phyloP scores from a whole-genome alignment of 1,140 invertebrate species.

The Varroa destructor region DNA sequence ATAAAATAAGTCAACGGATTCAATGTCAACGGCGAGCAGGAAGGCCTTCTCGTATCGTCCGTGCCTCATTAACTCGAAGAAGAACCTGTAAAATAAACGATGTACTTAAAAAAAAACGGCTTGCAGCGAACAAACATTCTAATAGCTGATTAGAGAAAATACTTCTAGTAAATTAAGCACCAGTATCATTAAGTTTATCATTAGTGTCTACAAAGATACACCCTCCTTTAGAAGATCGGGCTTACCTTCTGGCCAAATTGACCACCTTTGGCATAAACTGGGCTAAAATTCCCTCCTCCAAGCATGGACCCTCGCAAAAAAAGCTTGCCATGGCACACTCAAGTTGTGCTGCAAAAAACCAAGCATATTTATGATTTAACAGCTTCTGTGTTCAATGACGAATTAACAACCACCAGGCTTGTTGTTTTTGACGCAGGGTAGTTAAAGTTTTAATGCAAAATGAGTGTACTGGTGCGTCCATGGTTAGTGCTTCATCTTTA shows the following conservation, averaged over 20 bases:
- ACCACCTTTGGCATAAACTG: conserved; percentile 20
- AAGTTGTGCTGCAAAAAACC: neutral
- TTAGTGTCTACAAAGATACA: neutral
- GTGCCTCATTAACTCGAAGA: conserved; percentile 13
- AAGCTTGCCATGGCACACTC: conserved; percentile 10
- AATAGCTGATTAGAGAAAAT: no score
- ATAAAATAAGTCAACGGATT: conserved; percentile 23
- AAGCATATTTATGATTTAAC: neutral
- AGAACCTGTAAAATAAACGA: neutral
- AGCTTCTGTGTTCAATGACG: no score
- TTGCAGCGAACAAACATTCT: no score
- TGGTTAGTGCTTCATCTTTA: no score
- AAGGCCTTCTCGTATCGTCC: conserved; percentile 19
- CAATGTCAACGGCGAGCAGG: conserved; percentile 20
- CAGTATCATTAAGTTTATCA: neutral
- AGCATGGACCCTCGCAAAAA: neutral
- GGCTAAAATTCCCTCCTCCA: neutral
- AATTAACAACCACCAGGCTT: no score
- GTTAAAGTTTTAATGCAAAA: no score
- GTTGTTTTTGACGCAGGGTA: no score
- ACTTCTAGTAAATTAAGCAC: no score
- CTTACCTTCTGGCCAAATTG: conserved; percentile 23
- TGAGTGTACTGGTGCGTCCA: no score
- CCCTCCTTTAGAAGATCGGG: neutral
- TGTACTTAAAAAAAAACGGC: no score